phyloP scores from a whole-genome alignment of 2,113 vertebrate genomes.

The Vulpes lagopus region DNA sequence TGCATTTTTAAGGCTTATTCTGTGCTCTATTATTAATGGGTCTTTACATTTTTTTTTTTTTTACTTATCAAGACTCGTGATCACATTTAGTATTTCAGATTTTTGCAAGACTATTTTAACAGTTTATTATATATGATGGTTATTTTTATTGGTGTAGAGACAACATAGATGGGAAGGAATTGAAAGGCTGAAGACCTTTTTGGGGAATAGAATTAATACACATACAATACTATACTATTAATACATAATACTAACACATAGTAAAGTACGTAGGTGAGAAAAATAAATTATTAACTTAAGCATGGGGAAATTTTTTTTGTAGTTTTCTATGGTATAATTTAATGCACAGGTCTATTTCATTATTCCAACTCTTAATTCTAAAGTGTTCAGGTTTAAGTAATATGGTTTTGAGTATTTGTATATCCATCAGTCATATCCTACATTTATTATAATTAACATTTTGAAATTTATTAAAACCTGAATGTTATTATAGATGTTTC shows the following conservation, averaged over 20 bases:
- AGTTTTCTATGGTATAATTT: neutral
- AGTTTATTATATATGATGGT: neutral
- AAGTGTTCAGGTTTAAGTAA: neutral
- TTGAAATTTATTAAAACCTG: neutral
- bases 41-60: neutral
- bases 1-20: neutral
- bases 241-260: neutral
- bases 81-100: neutral
- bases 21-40: neutral
- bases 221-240: no score
- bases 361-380: neutral
- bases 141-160: neutral
- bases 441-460: neutral
- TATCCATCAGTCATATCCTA: neutral
- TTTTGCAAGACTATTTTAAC: neutral
- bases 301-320: neutral
- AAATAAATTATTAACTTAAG: neutral
- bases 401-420: neutral
- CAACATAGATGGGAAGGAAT: neutral
- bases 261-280: neutral
- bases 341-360: neutral
- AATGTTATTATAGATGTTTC: neutral
- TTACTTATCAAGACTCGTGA: neutral
- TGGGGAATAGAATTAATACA: neutral
- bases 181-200: neutral